phyloP scores from a whole-genome alignment of 2,888 invertebrate species.

The Temnothorax unifasciatus region DNA sequence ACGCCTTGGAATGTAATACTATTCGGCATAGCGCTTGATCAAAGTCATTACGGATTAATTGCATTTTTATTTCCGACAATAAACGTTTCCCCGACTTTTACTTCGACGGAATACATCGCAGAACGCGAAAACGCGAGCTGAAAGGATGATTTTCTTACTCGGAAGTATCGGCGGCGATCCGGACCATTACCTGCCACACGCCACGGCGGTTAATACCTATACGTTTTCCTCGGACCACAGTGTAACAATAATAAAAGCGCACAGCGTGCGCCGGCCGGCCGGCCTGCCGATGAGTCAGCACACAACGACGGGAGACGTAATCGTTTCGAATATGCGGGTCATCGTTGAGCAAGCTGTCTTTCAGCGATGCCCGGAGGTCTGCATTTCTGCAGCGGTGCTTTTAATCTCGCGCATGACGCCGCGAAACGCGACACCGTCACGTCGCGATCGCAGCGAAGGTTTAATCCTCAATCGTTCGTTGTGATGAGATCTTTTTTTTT shows the following conservation, averaged over 20 bases:
- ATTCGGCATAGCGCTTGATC: not conserved
- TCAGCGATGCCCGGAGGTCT: slow-evolving; percentile 35
- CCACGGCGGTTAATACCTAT: slow-evolving; percentile 16
- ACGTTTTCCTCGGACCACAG: slow-evolving; percentile 19
- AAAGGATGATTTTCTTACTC: slow-evolving; percentile 30
- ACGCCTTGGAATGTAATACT: not conserved
- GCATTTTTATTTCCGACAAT: not conserved
- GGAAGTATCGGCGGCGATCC: slow-evolving; percentile 50
- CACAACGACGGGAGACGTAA: slow-evolving; percentile 31
- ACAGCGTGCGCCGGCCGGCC: too few species aligned
- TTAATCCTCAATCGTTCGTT: not conserved
- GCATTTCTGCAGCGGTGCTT: slow-evolving; percentile 13
- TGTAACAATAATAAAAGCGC: slow-evolving; percentile 33
- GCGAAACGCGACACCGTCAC: slow-evolving; percentile 13
- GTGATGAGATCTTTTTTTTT: not conserved
- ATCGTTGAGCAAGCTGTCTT: slow-evolving; percentile 24
- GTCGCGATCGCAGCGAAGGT: not conserved
- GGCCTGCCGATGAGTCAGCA: slow-evolving; percentile 46
- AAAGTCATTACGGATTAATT: too few species aligned
- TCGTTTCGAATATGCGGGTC: slow-evolving; percentile 46
- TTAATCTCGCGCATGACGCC: slow-evolving; percentile 32
- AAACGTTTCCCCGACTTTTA: not conserved
- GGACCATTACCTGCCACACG: slow-evolving; percentile 46
- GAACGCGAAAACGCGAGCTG: not conserved
- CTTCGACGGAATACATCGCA: not conserved